Conservation (phyloP, 2,888 invertebrate genomes). For the Neoascia interrupta region DNA sequence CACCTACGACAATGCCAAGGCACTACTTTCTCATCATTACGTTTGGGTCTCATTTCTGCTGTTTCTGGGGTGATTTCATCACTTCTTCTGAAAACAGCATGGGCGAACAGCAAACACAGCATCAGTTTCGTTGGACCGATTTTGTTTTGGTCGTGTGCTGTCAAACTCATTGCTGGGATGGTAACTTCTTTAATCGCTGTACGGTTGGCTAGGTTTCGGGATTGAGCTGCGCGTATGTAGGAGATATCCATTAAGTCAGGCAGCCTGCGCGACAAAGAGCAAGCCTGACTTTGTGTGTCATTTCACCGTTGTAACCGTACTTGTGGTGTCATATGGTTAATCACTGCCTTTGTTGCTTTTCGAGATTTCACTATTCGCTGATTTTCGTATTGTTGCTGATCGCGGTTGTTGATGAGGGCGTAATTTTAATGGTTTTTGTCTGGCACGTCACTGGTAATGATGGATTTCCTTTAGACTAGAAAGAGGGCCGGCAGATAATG, state of each 20-base stretch:
- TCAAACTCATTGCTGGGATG: background rate
- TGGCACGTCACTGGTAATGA: constrained; percentile 31
- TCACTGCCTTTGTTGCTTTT: constrained; percentile 28
- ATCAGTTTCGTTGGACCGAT: background rate
- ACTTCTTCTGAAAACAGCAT: background rate
- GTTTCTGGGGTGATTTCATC: constrained; percentile 3
- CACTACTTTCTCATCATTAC: constrained; percentile 25
- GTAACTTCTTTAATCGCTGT: constrained; percentile 8
- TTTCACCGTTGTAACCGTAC: constrained; percentile 25
- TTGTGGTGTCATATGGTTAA: constrained; percentile 57
- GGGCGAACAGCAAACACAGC: constrained; percentile 4
- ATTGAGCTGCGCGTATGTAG: constrained; percentile 3
- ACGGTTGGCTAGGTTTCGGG: constrained; percentile 23
- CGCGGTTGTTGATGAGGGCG: no score
- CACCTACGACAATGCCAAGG: constrained; percentile 3
- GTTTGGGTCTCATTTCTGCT: background rate
- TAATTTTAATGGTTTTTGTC: constrained; percentile 22
- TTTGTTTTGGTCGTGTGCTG: background rate
- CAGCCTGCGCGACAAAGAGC: background rate
- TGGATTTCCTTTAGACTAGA: constrained; percentile 28
- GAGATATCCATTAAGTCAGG: constrained; percentile 21
- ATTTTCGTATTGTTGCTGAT: constrained; percentile 36
- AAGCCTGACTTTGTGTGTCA: constrained; percentile 15
- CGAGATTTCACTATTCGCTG: constrained; percentile 7
- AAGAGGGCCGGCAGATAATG: constrained; percentile 14